Evolutionary conservation across 37 sponge, comb jelly and placozoan genomes (phyloP), one percentile per base, ranked within the genome.

Genomic region (Eunapius fragilis): DNA sequence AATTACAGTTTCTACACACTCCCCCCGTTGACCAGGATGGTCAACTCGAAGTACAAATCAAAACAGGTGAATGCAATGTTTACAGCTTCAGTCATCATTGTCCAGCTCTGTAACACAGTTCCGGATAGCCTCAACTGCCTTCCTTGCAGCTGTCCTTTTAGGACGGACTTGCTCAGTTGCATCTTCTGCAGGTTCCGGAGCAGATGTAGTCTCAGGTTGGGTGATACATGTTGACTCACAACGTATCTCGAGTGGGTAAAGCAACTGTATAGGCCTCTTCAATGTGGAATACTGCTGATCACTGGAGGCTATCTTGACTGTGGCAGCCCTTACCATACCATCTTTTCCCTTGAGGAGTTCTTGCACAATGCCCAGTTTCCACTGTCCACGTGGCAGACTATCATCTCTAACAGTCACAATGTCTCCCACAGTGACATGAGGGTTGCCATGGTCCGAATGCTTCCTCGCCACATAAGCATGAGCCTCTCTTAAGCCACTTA

Each of bases 11-110:
- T 22, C 68, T 24, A 84, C 69, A 86, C 79, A 69, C 80, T 79
- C 80, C 87, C 87, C 87, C 73, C 67, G 67, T 71, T 86, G 73
- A 79, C 72, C 87, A 70, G 72, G 45, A 70, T 37, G 86, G 48
- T 78, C 71, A 79, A 80, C 87, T 73, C 33, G 32, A 37, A 67
- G 67, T 49, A 72, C 41, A 82, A 36, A 35, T 35, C 24, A 14
- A 35, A 25, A 82, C 22, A 35, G 71, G 14, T 28, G 24, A 72
- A 72, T 71, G n/a, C 41, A 82, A 71, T 82, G 37, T 37, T 38
- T 35, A 25, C 37, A 37, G 31, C 81, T 71, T 82, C 37, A 82
- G 37, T 70, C 36, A 24, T 67, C 68, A 2, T 82, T 36, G 25
- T 82, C 82, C 31, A 75, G 76, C 37, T 84, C 76, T 22, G 75